These are phyloP conservation scores for Bemisia tabaci DNA, from an alignment of 1,140 invertebrate genomes.

Conservation along the genomic window DNA sequence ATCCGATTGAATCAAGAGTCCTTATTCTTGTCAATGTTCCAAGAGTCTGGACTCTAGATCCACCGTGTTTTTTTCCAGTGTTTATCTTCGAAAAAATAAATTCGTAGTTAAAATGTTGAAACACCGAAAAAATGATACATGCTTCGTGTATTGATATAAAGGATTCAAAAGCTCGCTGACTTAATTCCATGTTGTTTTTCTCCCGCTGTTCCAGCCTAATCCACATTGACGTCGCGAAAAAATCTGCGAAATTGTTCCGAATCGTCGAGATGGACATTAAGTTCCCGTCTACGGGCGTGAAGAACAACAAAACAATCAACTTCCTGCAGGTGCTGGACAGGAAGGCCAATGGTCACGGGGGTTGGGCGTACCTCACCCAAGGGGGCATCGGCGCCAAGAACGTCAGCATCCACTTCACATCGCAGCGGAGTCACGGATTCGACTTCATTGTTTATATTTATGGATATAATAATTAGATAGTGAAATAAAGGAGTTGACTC, in stretches of 20 bases:
- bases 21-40: no score
- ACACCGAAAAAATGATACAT: no score
- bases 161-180: no score
- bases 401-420: constrained; percentile 14
- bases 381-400: constrained; percentile 14
- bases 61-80: no score
- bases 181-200: no score
- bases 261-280: background rate
- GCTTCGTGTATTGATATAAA: no score
- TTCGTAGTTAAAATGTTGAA: no score
- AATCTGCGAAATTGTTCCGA: background rate
- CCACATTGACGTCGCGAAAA: background rate
- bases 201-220: background rate
- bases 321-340: constrained; percentile 10
- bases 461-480: constrained; percentile 9
- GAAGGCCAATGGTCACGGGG: constrained; percentile 13
- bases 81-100: no score
- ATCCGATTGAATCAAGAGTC: no score
- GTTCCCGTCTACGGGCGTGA: background rate
- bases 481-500: no score
- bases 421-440: constrained; percentile 16
- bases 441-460: constrained; percentile 16
- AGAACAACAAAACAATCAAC: constrained; percentile 2
- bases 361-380: constrained; percentile 7
- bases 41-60: no score